Percentiles rank a stretch among this genome's conserved stretches.
These are phyloP conservation scores for Camponotus pennsylvanicus DNA, from an alignment of 1,140 invertebrate species.

Conservation along the genomic window DNA sequence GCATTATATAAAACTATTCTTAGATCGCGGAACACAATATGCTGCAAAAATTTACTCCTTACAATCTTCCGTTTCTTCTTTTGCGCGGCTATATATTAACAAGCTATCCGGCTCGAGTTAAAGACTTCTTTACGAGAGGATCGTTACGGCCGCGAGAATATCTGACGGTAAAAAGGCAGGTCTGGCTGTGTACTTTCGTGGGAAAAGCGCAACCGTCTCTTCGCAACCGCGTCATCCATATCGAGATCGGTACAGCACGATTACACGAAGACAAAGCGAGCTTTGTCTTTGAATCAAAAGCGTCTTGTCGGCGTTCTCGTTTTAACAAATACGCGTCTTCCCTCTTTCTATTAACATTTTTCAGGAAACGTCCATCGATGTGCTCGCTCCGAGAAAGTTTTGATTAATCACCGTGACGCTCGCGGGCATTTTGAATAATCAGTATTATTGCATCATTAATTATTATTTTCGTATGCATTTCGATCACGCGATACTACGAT, in stretches of 20 bases:
- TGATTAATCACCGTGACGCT: slow-evolving; percentile 22
- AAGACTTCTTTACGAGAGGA: slow-evolving; percentile 49
- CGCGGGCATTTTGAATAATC: slow-evolving; percentile 10
- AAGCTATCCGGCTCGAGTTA: slow-evolving; percentile 37
- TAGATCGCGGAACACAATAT: background rate
- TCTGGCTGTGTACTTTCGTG: slow-evolving; percentile 55
- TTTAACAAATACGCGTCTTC: slow-evolving; percentile 44
- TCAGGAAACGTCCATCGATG: slow-evolving; percentile 11
- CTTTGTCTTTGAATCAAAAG: slow-evolving; percentile 50
- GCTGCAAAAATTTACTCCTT: slow-evolving; percentile 41
- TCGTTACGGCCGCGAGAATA: slow-evolving; percentile 56
- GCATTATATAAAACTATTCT: slow-evolving; percentile 10
- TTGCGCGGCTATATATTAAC: slow-evolving; percentile 19
- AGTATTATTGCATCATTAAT: background rate
- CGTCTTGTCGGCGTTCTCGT: slow-evolving; percentile 3
- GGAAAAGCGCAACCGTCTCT: slow-evolving; percentile 59
- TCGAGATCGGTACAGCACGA: slow-evolving; percentile 45
- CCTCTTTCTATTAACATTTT: slow-evolving; percentile 29
- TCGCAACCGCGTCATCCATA: slow-evolving; percentile 46
- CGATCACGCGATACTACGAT: background rate
- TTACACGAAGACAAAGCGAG: slow-evolving; percentile 59
- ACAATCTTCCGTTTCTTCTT: slow-evolving; percentile 11
- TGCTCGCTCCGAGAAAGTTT: slow-evolving; percentile 18
- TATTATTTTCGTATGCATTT: background rate
- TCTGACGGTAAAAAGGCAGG: slow-evolving; percentile 54